Evolutionary conservation across 2,797 vertebrate species (phyloP).

Genomic region (Gouania willdenowi): DNA sequence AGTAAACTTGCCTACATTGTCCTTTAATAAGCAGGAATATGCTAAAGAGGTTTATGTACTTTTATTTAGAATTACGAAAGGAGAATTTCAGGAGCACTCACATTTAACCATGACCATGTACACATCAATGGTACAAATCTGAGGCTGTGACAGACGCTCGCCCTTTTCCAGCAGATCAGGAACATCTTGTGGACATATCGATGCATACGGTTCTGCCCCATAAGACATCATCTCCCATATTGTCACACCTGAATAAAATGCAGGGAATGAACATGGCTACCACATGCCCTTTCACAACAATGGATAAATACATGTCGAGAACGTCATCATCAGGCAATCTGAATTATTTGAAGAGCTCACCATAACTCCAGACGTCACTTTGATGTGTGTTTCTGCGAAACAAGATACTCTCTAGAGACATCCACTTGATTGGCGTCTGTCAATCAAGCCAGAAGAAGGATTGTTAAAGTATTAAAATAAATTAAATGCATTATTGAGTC

Average conservation of each 20-base stretch:
- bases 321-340: background rate
- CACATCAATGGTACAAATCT: slow-evolving; percentile 96
- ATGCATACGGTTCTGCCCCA: slow-evolving; percentile 87
- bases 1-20: too few species aligned
- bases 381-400: slow-evolving; percentile 94
- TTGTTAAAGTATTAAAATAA: background rate
- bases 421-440: slow-evolving; percentile 93
- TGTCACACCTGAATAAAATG: slow-evolving; percentile 81
- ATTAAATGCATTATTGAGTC: background rate
- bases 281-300: background rate
- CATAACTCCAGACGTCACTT: slow-evolving; percentile 97
- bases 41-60: too few species aligned
- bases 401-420: slow-evolving; percentile 94
- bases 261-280: slow-evolving; percentile 1
- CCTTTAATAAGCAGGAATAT: too few species aligned
- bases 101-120: slow-evolving; percentile 99
- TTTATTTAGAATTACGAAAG: too few species aligned
- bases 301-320: too few species aligned
- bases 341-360: slow-evolving; percentile 65
- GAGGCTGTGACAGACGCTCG: slow-evolving; percentile 89
- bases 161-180: slow-evolving; percentile 93
- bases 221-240: slow-evolving; percentile 98
- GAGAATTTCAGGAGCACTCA: slow-evolving; percentile 80
- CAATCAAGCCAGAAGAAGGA: background rate
- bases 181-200: slow-evolving; percentile 83